Percentiles rank a stretch among this genome's conserved stretches.
phyloP scores from a whole-genome alignment of 2,113 vertebrate genomes.

The Ophthalmolycus amberensis region DNA sequence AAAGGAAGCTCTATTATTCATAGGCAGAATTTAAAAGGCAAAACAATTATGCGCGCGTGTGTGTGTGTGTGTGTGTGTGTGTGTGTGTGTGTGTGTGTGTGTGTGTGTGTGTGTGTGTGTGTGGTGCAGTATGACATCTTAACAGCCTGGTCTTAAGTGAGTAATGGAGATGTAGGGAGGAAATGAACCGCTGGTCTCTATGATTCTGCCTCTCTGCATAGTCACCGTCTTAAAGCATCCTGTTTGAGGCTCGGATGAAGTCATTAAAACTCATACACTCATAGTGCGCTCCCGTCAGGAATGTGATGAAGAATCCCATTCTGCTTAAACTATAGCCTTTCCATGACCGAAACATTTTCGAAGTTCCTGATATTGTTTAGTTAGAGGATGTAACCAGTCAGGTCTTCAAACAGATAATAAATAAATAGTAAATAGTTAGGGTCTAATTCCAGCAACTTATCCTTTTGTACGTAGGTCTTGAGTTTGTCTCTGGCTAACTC shows the following conservation, averaged over 20 bases:
- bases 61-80: neutral
- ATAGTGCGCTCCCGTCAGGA: neutral
- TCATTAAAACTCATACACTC: neutral
- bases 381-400: constrained; percentile 2
- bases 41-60: neutral
- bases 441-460: neutral
- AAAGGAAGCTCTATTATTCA: constrained; percentile 76
- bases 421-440: neutral
- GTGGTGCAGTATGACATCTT: constrained; percentile 1
- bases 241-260: neutral
- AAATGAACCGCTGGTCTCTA: constrained; percentile 21
- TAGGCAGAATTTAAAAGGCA: constrained; percentile 31
- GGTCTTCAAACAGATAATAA: neutral
- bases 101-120: neutral
- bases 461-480: neutral
- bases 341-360: neutral
- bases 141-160: neutral
- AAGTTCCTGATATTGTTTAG: neutral
- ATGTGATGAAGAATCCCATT: neutral
- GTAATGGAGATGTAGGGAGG: constrained; percentile 8
- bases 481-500: neutral
- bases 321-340: neutral
- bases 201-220: neutral
- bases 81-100: neutral
- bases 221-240: neutral